Conservation (phyloP, 2,888 invertebrate genomes). For the Unio delphinus region DNA sequence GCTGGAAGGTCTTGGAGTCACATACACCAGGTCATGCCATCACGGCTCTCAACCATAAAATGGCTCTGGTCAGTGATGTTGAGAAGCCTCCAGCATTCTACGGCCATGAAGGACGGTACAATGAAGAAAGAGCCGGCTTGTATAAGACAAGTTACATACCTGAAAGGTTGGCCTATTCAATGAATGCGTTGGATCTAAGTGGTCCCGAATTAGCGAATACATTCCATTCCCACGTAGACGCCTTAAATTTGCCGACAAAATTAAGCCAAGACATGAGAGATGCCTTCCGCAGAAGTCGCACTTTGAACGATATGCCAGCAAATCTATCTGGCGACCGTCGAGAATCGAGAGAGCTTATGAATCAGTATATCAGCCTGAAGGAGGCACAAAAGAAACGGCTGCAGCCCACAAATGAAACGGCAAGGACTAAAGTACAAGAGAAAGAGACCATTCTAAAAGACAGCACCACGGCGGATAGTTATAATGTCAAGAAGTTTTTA, state of each 20-base stretch:
- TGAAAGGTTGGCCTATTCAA: slow-evolving; percentile 52
- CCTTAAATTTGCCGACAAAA: slow-evolving; percentile 52
- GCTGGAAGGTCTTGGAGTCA: slow-evolving; percentile 59
- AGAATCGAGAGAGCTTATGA: slow-evolving; percentile 35
- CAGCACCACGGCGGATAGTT: slow-evolving; percentile 59
- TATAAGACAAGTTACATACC: slow-evolving; percentile 68
- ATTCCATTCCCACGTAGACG: slow-evolving; percentile 56
- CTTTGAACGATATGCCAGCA: slow-evolving; percentile 42
- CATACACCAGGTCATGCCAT: slow-evolving; percentile 61
- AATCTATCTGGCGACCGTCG: slow-evolving; percentile 52
- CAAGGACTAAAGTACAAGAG: slow-evolving; percentile 57
- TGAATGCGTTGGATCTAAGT: slow-evolving; percentile 54
- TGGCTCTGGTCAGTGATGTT: slow-evolving; percentile 39
- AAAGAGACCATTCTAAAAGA: slow-evolving; percentile 52
- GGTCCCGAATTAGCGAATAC: slow-evolving; percentile 59
- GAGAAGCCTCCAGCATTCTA: slow-evolving; percentile 64
- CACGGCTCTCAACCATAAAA: slow-evolving; percentile 57
- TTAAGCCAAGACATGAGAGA: slow-evolving; percentile 58
- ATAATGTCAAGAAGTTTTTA: slow-evolving; percentile 66
- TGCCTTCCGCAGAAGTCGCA: slow-evolving; percentile 48
- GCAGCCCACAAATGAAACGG: slow-evolving; percentile 50
- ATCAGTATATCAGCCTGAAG: slow-evolving; percentile 40
- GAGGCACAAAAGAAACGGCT: slow-evolving; percentile 53
- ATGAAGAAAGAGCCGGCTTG: slow-evolving; percentile 66
- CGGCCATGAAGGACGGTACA: slow-evolving; percentile 65